A percentile compares a stretch with the other conserved stretches of the same genome.
Evolutionary conservation across 2,888 invertebrate genomes (phyloP).

Genomic region (Cyclophora albipunctata): DNA sequence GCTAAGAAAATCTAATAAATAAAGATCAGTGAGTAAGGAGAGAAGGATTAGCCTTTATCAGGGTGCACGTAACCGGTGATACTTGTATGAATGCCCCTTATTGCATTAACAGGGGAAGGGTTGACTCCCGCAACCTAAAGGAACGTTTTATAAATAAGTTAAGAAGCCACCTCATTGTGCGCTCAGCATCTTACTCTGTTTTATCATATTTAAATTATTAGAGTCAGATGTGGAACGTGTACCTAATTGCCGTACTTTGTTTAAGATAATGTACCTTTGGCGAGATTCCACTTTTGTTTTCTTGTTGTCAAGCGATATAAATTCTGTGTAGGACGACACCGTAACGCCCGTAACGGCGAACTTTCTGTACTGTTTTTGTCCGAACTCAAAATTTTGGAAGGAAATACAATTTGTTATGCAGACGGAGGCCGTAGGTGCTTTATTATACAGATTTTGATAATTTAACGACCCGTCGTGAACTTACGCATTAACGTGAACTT

Average conservation of each 20-base stretch:
- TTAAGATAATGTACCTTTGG: slow-evolving; percentile 75
- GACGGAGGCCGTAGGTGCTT: slow-evolving; percentile 48
- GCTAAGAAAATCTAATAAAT: slow-evolving; percentile 53
- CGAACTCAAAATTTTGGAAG: slow-evolving; percentile 51
- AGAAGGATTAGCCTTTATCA: slow-evolving; percentile 69
- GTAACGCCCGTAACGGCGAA: slow-evolving; percentile 50
- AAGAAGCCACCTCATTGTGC: slow-evolving; percentile 65
- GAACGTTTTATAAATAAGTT: slow-evolving; percentile 75
- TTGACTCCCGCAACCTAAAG: slow-evolving; percentile 49
- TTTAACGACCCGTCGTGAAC: background rate
- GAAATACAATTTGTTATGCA: slow-evolving; percentile 65
- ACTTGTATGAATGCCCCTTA: slow-evolving; percentile 74
- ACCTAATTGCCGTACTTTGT: slow-evolving; percentile 76
- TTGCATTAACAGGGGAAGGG: slow-evolving; percentile 71
- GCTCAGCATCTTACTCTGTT: slow-evolving; percentile 66
- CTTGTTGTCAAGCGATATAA: slow-evolving; percentile 70
- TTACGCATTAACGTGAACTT: too few relatives aligned
- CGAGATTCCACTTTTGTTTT: slow-evolving; percentile 74
- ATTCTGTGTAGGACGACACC: slow-evolving; percentile 57
- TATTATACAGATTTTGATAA: slow-evolving; percentile 30
- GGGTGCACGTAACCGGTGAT: slow-evolving; percentile 62
- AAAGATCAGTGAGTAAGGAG: slow-evolving; percentile 50
- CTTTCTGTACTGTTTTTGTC: slow-evolving; percentile 68
- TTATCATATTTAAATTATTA: slow-evolving; percentile 76
- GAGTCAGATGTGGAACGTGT: slow-evolving; percentile 76